Evolutionary conservation across 2,797 vertebrate genomes (phyloP).

Genomic region (Paratrypauchen microcephalus): DNA sequence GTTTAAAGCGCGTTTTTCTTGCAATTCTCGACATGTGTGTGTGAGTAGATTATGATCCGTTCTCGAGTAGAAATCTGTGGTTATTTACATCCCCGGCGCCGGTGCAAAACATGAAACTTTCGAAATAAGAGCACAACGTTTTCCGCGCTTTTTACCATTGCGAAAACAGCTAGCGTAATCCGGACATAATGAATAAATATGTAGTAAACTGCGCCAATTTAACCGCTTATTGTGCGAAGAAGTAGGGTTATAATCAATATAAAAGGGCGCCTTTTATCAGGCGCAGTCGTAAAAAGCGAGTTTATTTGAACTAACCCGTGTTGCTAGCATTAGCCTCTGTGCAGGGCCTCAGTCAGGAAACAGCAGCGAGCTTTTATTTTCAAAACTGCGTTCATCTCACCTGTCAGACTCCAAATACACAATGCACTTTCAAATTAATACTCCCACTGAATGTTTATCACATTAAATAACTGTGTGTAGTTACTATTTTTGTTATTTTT

Average conservation of each 20-base stretch:
- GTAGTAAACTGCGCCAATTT: background rate
- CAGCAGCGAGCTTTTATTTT: constrained; percentile 82
- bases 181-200: background rate
- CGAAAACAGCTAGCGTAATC: constrained; percentile 24
- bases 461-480: background rate
- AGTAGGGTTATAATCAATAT: accelerated
- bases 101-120: constrained; percentile 64
- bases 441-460: background rate
- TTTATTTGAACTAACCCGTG: background rate
- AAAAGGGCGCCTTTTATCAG: accelerated
- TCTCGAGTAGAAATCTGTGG: constrained; percentile 6
- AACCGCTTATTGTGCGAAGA: accelerated
- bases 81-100: constrained; percentile 45
- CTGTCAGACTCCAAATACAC: constrained; percentile 37
- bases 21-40: accelerated
- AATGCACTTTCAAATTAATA: constrained; percentile 9
- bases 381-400: constrained; percentile 49
- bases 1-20: background rate
- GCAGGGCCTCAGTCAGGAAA: constrained; percentile 54
- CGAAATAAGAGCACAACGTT: constrained; percentile 83
- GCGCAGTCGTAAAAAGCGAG: background rate
- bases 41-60: accelerated
- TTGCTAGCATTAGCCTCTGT: constrained; percentile 48
- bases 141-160: constrained; percentile 55
- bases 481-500: background rate